Conservation (phyloP, 2,888 invertebrate genomes). For the Drosophila acutilabella region DNA sequence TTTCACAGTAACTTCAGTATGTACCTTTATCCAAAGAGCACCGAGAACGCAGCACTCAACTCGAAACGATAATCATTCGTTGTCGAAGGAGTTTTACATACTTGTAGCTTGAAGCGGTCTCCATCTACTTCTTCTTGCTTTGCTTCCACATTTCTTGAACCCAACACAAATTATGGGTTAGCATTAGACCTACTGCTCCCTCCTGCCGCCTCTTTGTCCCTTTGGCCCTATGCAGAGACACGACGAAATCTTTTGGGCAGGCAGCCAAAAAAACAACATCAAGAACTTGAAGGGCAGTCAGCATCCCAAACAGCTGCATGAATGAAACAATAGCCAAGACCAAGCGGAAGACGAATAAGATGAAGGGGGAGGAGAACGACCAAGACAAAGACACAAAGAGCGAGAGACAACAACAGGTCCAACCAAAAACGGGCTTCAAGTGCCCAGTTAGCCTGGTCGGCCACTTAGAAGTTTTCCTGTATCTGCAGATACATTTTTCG, state of each 20-base stretch:
- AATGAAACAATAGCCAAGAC: slow-evolving; percentile 73
- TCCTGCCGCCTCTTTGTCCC: not conserved
- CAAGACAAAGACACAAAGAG: slow-evolving; percentile 32
- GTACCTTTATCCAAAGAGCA: slow-evolving; percentile 22
- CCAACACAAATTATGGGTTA: slow-evolving; percentile 72
- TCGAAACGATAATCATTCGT: slow-evolving; percentile 45
- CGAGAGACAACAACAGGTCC: slow-evolving; percentile 17
- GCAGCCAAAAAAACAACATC: slow-evolving; percentile 44
- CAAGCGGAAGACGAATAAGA: slow-evolving; percentile 9
- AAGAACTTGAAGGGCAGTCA: slow-evolving; percentile 33
- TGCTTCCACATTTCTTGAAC: slow-evolving; percentile 61
- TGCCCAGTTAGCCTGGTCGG: slow-evolving; percentile 68
- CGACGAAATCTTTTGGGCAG: slow-evolving; percentile 54
- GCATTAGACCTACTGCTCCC: slow-evolving; percentile 36
- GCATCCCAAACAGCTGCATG: slow-evolving; percentile 62
- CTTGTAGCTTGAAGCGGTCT: slow-evolving; percentile 25
- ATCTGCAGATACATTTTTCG: slow-evolving; percentile 59
- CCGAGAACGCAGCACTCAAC: not conserved
- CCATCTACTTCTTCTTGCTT: slow-evolving; percentile 7
- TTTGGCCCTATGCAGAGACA: slow-evolving; percentile 37
- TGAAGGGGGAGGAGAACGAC: slow-evolving; percentile 18
- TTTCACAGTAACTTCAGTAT: not conserved
- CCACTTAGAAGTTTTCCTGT: slow-evolving; percentile 68
- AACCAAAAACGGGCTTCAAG: slow-evolving; percentile 49
- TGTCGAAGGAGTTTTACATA: slow-evolving; percentile 36